A percentile compares a stretch with the other conserved stretches of the same genome.
Conservation (phyloP, 2,113 vertebrate genomes). For the Melanocharis versteri region DNA sequence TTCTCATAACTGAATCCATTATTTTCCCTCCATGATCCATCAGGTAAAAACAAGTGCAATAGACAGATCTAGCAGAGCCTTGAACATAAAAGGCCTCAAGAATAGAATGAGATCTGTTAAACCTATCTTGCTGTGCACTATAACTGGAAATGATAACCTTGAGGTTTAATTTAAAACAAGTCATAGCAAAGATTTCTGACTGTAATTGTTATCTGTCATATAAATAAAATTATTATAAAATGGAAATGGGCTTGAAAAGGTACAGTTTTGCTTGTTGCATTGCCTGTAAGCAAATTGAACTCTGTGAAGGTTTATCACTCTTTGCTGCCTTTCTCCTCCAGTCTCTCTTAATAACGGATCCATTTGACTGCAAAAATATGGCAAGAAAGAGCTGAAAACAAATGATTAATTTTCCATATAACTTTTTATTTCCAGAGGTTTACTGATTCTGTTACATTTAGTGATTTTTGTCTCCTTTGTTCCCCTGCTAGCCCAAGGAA, state of each 20-base stretch:
- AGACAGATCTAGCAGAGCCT: constrained; percentile 63
- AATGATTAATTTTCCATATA: background rate
- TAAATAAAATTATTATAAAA: constrained; percentile 56
- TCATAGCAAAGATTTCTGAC: constrained; percentile 14
- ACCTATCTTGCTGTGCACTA: constrained; percentile 11
- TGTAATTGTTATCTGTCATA: constrained; percentile 45
- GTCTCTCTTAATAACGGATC: background rate
- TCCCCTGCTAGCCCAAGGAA: background rate
- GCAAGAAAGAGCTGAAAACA: background rate
- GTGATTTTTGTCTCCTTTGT: background rate
- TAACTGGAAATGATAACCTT: constrained; percentile 58
- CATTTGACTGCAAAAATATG: background rate
- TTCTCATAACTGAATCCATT: constrained; percentile 73
- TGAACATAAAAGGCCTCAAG: constrained; percentile 63
- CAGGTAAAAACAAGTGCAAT: constrained; percentile 70
- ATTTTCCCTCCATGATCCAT: constrained; percentile 64
- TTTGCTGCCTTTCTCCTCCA: background rate
- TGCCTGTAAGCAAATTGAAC: background rate
- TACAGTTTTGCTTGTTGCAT: background rate
- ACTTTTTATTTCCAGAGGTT: background rate
- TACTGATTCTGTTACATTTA: background rate
- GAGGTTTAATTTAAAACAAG: constrained; percentile 65
- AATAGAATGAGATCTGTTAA: constrained; percentile 63
- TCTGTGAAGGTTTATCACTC: background rate
- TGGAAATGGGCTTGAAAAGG: background rate